Conservation (phyloP, 2,888 invertebrate genomes). For the Kryphioiulus occultus region DNA sequence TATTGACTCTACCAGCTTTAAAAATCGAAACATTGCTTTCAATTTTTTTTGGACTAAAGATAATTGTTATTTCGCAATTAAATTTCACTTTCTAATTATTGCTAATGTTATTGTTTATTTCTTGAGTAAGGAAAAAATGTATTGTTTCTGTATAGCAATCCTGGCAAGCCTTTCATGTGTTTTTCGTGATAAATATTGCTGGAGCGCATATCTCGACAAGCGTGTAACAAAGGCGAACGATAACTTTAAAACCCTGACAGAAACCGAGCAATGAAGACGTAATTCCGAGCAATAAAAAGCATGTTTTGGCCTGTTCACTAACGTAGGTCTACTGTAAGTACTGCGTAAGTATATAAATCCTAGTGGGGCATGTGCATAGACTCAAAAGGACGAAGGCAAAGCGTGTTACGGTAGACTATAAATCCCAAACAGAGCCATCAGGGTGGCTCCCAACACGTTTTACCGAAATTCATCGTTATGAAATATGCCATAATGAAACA, state of each 20-base stretch:
- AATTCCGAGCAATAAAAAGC: not conserved
- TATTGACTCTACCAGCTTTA: too few species aligned
- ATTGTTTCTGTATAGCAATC: not conserved
- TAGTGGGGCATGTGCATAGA: not conserved
- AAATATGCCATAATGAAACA: not conserved
- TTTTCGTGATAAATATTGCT: conserved; percentile 5
- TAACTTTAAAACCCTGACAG: not conserved
- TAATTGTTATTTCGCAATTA: too few species aligned
- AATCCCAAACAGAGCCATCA: not conserved
- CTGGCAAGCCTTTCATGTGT: not conserved
- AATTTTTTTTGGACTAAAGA: too few species aligned
- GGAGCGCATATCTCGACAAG: not conserved
- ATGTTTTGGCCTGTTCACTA: conserved; percentile 5
- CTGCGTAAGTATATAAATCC: not conserved
- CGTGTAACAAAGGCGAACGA: not conserved
- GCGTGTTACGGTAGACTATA: not conserved
- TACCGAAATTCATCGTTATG: not conserved
- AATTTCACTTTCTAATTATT: not conserved
- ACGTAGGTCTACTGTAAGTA: conserved; percentile 5
- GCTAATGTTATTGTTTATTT: not conserved
- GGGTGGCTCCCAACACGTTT: not conserved
- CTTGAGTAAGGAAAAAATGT: not conserved
- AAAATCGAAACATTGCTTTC: too few species aligned
- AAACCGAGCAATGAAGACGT: not conserved
- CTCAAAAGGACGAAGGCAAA: not conserved